Base-by-base conservation (phyloP, 1,140 invertebrate genomes). In the Apis dorsata region DNA sequence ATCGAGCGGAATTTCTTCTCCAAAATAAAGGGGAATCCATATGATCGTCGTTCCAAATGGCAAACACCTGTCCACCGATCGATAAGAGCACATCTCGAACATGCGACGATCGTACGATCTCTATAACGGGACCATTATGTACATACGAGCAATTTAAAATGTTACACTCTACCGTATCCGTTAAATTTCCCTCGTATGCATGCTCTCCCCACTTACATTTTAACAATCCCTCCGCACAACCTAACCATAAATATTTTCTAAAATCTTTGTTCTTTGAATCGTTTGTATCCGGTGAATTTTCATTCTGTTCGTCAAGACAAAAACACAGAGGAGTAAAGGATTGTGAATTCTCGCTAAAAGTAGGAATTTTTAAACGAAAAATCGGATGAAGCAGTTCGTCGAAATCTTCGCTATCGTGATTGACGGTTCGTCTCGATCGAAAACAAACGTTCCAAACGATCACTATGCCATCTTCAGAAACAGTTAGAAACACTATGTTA, bases 101-200 rank as follows among this genome's bases (percentile, higher is more conserved):
- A 84, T 95, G 94, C 2, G 95, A 94, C 89, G 95, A 96, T 86
- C 94, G 94, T 21, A 93, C 85, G 44, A 96, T 93, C 19, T 94
- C 91, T 2, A 93, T 91, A 17, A 97, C 90, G 11, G 95, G 95
- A 2, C 96, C 96, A 88, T 97, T 96, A 86, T 97, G 96, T 71
- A 95, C 95, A 88, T 85, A 94, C 91, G 88, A 94, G 87, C 81
- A 89, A 88, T 71, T 91, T 65, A 89, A 92, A 87, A 90, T 92
- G 90, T 88, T 73, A 63, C 91, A 93, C 74, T 92, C 92, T 89
- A 95, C 94, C 5, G 92, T 92, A 83, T 94, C 94, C 1, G 94
- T 93, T 2, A 93, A 84, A 86, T 95, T 94, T 0, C 93, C 92
- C 83, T 94, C 94, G 62, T 95, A 94, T 79, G 95, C 93, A 83